A percentile compares a stretch with the other conserved stretches of the same genome.
These are phyloP conservation scores for Trilocha varians DNA, from an alignment of 2,888 invertebrate genomes.

Conservation along the genomic window DNA sequence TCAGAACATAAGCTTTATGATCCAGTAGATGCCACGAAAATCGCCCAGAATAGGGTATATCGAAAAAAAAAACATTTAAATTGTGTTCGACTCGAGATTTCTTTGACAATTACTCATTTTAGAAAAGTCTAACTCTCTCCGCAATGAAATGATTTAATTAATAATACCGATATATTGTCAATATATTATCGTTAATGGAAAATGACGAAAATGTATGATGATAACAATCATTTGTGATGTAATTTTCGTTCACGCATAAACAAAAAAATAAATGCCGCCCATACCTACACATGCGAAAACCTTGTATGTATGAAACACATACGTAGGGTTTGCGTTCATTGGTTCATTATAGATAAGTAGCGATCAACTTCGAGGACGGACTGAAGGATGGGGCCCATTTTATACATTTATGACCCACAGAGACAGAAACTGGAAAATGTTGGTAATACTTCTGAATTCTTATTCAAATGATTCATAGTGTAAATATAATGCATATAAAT, in stretches of 20 bases:
- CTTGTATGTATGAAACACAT: constrained; percentile 2
- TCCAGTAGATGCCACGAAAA: too few relatives aligned
- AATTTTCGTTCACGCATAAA: neutral
- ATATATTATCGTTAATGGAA: neutral
- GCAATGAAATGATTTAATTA: neutral
- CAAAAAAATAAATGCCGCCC: neutral
- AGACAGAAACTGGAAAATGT: too few relatives aligned
- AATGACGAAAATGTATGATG: neutral
- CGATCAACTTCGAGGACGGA: constrained; percentile 4
- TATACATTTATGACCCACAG: too few relatives aligned
- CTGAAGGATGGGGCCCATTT: neutral
- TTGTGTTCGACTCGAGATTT: too few relatives aligned
- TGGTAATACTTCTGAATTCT: too few relatives aligned
- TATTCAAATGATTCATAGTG: too few relatives aligned
- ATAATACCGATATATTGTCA: neutral
- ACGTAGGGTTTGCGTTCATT: constrained; percentile 20
- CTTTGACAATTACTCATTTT: too few relatives aligned
- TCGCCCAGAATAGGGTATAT: too few relatives aligned
- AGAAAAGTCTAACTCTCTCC: too few relatives aligned
- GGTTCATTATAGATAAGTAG: constrained; percentile 24
- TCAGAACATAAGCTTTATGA: too few relatives aligned
- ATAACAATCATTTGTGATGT: neutral
- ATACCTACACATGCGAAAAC: neutral
- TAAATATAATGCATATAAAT: too few relatives aligned
- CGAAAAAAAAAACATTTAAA: too few relatives aligned